Percentiles rank a stretch among this genome's conserved stretches.
Evolutionary conservation across 2,888 invertebrate species (phyloP).

Genomic region (Drosophila nr. perissopoda): DNA sequence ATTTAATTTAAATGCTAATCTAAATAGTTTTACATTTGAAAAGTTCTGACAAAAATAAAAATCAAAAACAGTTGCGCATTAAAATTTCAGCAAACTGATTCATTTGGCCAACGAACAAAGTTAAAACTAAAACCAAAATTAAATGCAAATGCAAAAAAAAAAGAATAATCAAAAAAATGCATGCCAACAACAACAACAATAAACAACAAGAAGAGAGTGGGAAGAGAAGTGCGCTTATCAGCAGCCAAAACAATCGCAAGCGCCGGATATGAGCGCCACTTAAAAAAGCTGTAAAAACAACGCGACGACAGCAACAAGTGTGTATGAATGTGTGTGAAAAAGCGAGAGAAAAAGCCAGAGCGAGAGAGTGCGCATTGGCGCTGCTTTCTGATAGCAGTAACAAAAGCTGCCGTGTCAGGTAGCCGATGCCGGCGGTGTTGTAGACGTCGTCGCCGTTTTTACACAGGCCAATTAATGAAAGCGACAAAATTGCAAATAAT

Average conservation of each 20-base stretch:
- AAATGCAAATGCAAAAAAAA: conserved; percentile 18
- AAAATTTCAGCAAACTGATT: conserved; percentile 41
- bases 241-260: conserved; percentile 69
- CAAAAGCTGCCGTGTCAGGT: conserved; percentile 67
- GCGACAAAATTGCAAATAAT: conserved; percentile 76
- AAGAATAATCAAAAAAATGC: conserved; percentile 47
- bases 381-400: conserved; percentile 57
- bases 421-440: conserved; percentile 35
- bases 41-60: conserved; percentile 9
- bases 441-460: conserved; percentile 44
- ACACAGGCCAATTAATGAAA: conserved; percentile 75
- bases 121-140: conserved; percentile 34
- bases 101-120: conserved; percentile 42
- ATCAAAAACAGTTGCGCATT: conserved; percentile 59
- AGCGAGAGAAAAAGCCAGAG: conserved; percentile 13
- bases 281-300: conserved; percentile 79
- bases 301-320: conserved; percentile 68
- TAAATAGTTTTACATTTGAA: conserved; percentile 15
- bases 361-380: conserved; percentile 8
- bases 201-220: not conserved
- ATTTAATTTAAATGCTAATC: conserved; percentile 1
- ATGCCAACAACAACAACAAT: conserved; percentile 30
- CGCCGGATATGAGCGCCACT: conserved; percentile 82
- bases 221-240: conserved; percentile 74
- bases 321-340: conserved; percentile 45